Evolutionary conservation across 2,797 vertebrate species (phyloP).

Genomic region (Enteromius unitaeniatus): DNA sequence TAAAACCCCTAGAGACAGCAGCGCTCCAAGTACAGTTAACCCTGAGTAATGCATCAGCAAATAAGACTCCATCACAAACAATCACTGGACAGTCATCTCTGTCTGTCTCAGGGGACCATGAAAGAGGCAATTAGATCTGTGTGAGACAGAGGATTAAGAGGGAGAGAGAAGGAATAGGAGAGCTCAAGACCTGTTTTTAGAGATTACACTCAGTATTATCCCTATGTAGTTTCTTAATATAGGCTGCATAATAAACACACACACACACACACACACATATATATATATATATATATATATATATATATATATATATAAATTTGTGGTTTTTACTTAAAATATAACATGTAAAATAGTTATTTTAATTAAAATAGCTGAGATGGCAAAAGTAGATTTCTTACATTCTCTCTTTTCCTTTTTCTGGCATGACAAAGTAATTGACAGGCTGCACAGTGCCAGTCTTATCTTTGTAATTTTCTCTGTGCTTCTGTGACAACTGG

Average conservation of each 20-base stretch:
- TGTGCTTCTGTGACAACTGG: conserved; percentile 74
- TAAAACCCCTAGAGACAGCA: conserved; percentile 23
- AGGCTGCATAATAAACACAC: background rate
- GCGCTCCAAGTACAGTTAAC: conserved; percentile 28
- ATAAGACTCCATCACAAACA: conserved; percentile 45
- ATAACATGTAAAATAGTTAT: background rate
- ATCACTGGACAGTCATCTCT: conserved; percentile 29
- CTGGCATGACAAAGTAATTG: conserved; percentile 73
- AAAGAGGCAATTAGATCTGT: conserved; percentile 32
- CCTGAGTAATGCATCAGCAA: conserved; percentile 46
- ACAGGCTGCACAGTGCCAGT: conserved; percentile 60
- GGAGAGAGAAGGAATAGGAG: background rate
- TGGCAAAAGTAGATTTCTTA: conserved; percentile 30
- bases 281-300: too few species aligned
- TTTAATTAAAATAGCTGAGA: background rate
- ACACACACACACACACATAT: too few species aligned
- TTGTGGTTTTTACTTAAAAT: background rate
- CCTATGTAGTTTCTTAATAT: background rate
- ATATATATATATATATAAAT: too few species aligned
- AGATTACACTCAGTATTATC: background rate
- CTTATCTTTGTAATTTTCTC: conserved; percentile 72
- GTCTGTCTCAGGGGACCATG: conserved; percentile 17
- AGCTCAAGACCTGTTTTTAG: background rate
- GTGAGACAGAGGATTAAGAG: background rate
- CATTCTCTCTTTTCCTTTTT: conserved; percentile 18